These are phyloP conservation scores for Aricia artaxerxes DNA, from an alignment of 2,888 invertebrate species.

Conservation along the genomic window DNA sequence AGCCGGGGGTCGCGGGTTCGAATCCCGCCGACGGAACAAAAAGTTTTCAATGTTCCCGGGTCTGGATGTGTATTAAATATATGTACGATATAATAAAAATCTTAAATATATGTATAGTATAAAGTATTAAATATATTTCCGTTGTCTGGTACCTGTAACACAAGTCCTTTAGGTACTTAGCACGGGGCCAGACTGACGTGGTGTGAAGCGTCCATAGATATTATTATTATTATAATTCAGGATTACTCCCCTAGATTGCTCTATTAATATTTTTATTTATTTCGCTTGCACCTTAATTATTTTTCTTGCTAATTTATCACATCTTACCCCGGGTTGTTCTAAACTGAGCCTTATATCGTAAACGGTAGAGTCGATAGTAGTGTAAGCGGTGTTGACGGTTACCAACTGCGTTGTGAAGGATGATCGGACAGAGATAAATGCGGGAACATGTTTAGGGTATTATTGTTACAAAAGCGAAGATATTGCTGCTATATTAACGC, in stretches of 20 bases:
- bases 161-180: too few species aligned
- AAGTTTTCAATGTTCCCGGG: too few species aligned
- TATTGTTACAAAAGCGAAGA: not conserved
- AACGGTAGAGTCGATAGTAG: conserved; percentile 2
- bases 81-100: too few species aligned
- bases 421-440: conserved; percentile 40
- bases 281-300: conserved; percentile 33
- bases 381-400: conserved; percentile 15
- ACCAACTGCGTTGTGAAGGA: conserved; percentile 36
- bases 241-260: conserved; percentile 15
- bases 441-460: conserved; percentile 16
- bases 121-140: too few species aligned
- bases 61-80: too few species aligned
- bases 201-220: too few species aligned
- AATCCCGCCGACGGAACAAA: too few species aligned
- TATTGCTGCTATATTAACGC: not conserved
- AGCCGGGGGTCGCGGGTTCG: too few species aligned
- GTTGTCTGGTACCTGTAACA: too few species aligned
- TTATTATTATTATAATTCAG: too few species aligned
- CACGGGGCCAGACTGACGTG: too few species aligned
- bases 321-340: not conserved
- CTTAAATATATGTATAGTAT: too few species aligned
- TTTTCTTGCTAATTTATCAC: conserved; percentile 33
- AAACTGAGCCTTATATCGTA: not conserved
- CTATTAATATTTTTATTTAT: conserved; percentile 29